Conservation (phyloP, 2,888 invertebrate genomes). For the Tromatobia lineatoria region DNA sequence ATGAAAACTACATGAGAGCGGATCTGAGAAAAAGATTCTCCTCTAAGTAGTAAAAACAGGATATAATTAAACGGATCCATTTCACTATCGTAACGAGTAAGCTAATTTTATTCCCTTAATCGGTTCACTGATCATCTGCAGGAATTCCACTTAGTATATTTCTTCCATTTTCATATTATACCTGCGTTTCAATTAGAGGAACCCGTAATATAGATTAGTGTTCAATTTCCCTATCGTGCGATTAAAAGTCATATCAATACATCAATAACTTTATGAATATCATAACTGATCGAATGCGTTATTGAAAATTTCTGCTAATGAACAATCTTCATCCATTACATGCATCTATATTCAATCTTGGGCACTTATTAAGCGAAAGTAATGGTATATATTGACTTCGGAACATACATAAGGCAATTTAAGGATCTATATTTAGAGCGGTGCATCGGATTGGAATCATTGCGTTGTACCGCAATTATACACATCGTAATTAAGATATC, state of each 20-base stretch:
- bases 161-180: background rate
- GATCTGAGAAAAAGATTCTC: background rate
- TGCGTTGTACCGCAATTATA: slow-evolving; percentile 14
- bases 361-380: background rate
- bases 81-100: background rate
- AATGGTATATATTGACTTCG: background rate
- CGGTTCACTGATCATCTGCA: background rate
- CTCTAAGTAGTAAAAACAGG: background rate
- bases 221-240: background rate
- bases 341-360: background rate
- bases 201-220: background rate
- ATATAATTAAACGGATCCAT: background rate
- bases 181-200: background rate
- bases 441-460: slow-evolving; percentile 16
- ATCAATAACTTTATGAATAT: background rate
- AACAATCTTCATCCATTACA: background rate
- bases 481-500: slow-evolving; percentile 24
- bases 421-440: background rate
- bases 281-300: background rate
- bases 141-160: background rate
- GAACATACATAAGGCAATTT: background rate
- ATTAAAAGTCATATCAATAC: background rate
- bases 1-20: background rate
- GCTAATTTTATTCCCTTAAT: background rate
- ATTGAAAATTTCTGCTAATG: background rate